A percentile compares a stretch with the other conserved stretches of the same genome.
Conservation (phyloP, 1,140 invertebrate species). For the Sycophila sp. region DNA sequence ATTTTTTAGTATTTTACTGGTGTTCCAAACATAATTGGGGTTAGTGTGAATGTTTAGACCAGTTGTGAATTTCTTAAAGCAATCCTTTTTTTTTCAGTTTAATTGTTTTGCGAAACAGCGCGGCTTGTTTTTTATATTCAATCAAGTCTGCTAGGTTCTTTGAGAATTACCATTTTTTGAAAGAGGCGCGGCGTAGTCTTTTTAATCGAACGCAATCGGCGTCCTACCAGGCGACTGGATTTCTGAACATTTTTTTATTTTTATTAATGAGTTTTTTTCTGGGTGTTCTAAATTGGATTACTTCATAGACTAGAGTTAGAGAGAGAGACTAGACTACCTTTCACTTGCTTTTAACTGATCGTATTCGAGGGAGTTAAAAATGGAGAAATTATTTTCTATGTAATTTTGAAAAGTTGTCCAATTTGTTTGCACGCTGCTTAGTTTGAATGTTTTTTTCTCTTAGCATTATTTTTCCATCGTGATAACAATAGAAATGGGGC, state of each 20-base stretch:
- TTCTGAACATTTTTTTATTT: background rate
- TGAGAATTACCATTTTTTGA: background rate
- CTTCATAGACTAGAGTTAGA: too few relatives aligned
- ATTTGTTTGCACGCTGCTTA: too few relatives aligned
- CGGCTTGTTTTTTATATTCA: constrained; percentile 2
- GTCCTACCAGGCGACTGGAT: background rate
- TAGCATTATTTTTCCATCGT: too few relatives aligned
- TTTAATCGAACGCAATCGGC: background rate
- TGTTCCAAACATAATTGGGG: background rate
- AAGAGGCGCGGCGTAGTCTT: background rate
- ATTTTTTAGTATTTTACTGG: background rate
- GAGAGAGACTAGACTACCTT: too few relatives aligned
- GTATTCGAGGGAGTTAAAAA: too few relatives aligned
- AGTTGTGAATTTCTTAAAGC: background rate
- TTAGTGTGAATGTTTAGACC: background rate
- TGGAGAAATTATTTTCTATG: too few relatives aligned
- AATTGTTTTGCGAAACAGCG: background rate
- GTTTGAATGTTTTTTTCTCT: too few relatives aligned
- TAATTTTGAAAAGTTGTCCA: too few relatives aligned
- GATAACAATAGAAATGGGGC: too few relatives aligned
- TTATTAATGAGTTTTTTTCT: too few relatives aligned
- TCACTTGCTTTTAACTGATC: too few relatives aligned
- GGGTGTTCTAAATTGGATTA: too few relatives aligned
- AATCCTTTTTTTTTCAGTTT: constrained; percentile 3
- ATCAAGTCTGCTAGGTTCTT: background rate